Evolutionary conservation across 2,888 invertebrate species (phyloP), one percentile per base, ranked within the genome.

Genomic region (Pollenia amentaria): DNA sequence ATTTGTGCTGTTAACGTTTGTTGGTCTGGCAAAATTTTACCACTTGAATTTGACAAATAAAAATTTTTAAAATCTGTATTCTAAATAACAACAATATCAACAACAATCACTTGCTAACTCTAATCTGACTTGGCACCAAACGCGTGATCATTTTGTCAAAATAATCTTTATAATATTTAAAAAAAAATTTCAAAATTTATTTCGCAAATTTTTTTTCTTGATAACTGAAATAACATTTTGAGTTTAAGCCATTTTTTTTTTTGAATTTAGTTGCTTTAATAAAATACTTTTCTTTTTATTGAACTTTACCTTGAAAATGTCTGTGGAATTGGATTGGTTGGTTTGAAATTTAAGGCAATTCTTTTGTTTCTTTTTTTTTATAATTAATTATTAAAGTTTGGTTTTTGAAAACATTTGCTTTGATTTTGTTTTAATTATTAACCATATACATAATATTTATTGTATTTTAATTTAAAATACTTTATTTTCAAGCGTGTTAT

Each of bases 241-340:
- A 18, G 14, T 18, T 18, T 4, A 62, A 42, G 18, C 10, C 9
- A n/a, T 42, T 62, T 75, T 18, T 21, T 11, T 64, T 42, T 42
- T 57, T 60, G 7, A 7, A 21, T 21, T 65, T 64, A 42, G 12
- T 29, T 62, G 14, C 21, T 18, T 4, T 10, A 53, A 9, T 11
- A 55, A 67, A 44, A 67, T 29, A 70, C 11, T 42, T 42, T 18
- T 11, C 11, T 70, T 1, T 42, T 11, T 69, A 1, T 79, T 85
- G 85, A 88, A 78, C 81, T 88, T 87, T 88, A 88, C 87, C 85
- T 88, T 85, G 76, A 70, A 64, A 70, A 16, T 64, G 38, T 16
- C 38, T 40, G 44, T 81, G n/a, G 18, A 67, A 38, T 67, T 48
- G 21, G 8, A 48, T 9, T 44, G 6, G 46, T 46, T 67, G 14